Percentiles rank a stretch among this genome's conserved stretches.
Conservation (phyloP, 2,797 vertebrate species). For the Alosa sapidissima region DNA sequence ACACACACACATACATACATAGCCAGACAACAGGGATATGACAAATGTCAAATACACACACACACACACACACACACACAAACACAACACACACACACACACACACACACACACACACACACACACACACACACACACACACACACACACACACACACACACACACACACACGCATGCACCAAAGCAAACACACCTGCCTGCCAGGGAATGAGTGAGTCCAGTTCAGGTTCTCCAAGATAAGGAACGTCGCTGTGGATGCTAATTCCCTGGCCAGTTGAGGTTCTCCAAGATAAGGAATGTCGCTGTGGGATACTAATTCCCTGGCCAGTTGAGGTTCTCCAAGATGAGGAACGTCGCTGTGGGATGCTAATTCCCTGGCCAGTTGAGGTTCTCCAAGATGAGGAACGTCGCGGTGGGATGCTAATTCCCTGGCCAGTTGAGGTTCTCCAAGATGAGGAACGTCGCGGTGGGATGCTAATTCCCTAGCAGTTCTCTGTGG, state of each 20-base stretch:
- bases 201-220: not conserved
- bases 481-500: not conserved
- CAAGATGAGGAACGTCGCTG: not conserved
- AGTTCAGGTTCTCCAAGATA: not conserved
- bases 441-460: not conserved
- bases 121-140: not conserved
- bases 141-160: not conserved
- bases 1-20: not conserved
- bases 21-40: too few relatives aligned
- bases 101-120: not conserved
- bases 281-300: not conserved
- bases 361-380: not conserved
- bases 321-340: not conserved
- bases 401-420: not conserved
- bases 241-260: not conserved
- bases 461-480: not conserved
- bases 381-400: not conserved
- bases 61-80: not conserved
- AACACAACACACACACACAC: slow-evolving; percentile 7
- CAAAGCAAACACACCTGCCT: too few relatives aligned
- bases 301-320: not conserved
- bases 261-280: not conserved
- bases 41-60: too few relatives aligned
- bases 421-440: too few relatives aligned
- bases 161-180: not conserved